Conservation (phyloP, 2,113 vertebrate genomes). For the Myotis brandtii region DNA sequence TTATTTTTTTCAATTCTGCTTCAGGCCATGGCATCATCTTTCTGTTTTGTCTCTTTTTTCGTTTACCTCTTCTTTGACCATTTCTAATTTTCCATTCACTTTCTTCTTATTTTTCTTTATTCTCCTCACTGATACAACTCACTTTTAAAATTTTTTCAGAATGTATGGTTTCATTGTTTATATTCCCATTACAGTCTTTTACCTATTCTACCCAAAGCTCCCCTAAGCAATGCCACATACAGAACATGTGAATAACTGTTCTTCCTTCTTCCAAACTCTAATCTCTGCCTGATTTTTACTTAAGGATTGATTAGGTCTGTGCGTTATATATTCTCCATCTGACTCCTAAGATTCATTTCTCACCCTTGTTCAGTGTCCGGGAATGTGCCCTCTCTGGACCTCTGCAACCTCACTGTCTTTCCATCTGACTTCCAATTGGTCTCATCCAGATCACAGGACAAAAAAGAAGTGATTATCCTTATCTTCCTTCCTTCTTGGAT, state of each 20-base stretch:
- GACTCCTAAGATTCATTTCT: background rate
- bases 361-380: background rate
- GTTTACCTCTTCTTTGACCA: background rate
- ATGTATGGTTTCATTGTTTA: background rate
- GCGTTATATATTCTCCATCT: background rate
- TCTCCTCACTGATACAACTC: background rate
- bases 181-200: background rate
- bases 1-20: background rate
- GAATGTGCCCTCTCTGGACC: fast-evolving
- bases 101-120: background rate
- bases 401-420: background rate
- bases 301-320: background rate
- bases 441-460: background rate
- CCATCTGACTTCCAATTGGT: background rate
- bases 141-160: background rate
- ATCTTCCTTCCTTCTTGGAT: background rate
- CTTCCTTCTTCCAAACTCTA: background rate
- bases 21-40: background rate
- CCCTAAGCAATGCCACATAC: background rate
- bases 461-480: background rate
- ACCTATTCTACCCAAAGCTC: background rate
- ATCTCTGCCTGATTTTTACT: background rate
- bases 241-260: background rate
- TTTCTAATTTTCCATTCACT: background rate
- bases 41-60: background rate